A percentile compares a stretch with the other conserved stretches of the same genome.
phyloP scores from a whole-genome alignment of 2,113 vertebrate genomes.

The Dolichallabes microphthalmus region DNA sequence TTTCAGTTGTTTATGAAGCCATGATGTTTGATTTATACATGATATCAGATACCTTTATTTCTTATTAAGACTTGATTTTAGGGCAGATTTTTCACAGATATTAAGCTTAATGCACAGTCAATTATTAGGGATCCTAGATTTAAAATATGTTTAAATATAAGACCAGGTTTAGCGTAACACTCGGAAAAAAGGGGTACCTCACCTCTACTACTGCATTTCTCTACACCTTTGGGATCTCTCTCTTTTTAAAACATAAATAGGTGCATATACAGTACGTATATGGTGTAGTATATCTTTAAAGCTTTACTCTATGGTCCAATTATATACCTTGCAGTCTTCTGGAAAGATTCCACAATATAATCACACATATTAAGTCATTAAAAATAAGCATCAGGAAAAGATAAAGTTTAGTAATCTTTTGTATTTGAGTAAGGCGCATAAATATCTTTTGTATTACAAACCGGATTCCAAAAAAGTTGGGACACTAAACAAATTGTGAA shows the following conservation, averaged over 20 bases:
- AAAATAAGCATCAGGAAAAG: not conserved
- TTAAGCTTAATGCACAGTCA: not conserved
- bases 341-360: not conserved
- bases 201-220: conserved; percentile 1
- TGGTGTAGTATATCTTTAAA: not conserved
- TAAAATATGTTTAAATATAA: not conserved
- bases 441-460: not conserved
- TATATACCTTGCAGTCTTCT: not conserved
- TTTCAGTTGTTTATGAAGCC: conserved; percentile 7
- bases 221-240: not conserved
- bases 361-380: not conserved
- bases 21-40: conserved; percentile 5
- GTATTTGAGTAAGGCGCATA: not conserved
- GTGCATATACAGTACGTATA: not conserved
- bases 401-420: too few relatives aligned
- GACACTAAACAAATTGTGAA: too few relatives aligned
- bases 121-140: not conserved
- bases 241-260: not conserved
- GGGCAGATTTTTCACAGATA: not conserved
- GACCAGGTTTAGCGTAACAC: not conserved
- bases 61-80: not conserved
- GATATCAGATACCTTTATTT: conserved; percentile 1
- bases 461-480: too few relatives aligned
- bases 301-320: not conserved
- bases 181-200: not conserved